Evolutionary conservation across 2,797 vertebrate genomes (phyloP).

Genomic region (Acipenser ruthenus): DNA sequence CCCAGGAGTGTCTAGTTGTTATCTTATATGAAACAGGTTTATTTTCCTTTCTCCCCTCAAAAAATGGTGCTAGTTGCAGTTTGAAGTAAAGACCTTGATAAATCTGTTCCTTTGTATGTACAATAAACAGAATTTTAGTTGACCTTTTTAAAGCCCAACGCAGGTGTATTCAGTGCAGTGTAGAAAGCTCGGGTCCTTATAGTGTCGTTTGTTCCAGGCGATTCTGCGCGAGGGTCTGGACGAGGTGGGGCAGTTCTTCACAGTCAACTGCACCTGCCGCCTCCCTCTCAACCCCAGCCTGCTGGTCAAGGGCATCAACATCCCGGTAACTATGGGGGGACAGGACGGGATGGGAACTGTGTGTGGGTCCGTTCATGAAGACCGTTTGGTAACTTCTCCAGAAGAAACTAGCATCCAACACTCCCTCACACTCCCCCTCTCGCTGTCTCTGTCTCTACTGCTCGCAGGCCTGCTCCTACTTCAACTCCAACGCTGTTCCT

Average conservation of each 20-base stretch:
- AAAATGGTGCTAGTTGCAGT: no score
- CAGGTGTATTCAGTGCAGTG: no score
- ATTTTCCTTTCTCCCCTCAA: no score
- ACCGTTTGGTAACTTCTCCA: not conserved
- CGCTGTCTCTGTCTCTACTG: no score
- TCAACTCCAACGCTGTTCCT: slow-evolving; percentile 91
- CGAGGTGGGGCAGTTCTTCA: slow-evolving; percentile 82
- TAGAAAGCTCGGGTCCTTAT: not conserved
- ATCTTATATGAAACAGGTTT: no score
- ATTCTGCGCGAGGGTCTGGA: slow-evolving; percentile 76
- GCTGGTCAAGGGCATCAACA: slow-evolving; percentile 78
- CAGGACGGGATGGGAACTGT: not conserved
- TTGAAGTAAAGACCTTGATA: no score
- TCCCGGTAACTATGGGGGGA: slow-evolving; percentile 61
- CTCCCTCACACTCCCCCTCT: not conserved
- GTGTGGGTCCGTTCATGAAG: not conserved
- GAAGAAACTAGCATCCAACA: not conserved
- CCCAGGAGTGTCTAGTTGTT: no score
- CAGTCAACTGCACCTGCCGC: slow-evolving; percentile 72
- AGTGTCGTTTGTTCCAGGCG: slow-evolving; percentile 41
- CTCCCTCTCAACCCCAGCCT: slow-evolving; percentile 86
- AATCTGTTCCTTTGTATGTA: no score
- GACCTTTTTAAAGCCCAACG: no score
- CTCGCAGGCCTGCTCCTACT: slow-evolving; percentile 84
- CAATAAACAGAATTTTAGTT: no score